Evolutionary conservation across 2,113 vertebrate genomes (phyloP).

Genomic region (Ornithorhynchus anatinus): DNA sequence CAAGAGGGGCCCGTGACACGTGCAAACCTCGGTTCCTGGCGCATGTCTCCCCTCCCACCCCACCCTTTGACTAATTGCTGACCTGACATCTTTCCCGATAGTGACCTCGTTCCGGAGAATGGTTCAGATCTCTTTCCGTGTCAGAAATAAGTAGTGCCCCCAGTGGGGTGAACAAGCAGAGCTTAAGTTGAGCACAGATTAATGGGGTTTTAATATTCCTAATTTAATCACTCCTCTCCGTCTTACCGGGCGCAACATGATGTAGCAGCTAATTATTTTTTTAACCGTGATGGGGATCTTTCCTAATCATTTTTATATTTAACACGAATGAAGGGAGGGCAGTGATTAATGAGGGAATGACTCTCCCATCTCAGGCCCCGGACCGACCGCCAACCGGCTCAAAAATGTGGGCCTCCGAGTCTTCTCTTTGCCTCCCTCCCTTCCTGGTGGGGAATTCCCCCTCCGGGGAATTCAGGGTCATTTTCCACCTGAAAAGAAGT

Average conservation of each 20-base stretch:
- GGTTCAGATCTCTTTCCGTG: slow-evolving; percentile 73
- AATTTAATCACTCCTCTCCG: slow-evolving; percentile 91
- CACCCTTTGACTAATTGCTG: slow-evolving; percentile 74
- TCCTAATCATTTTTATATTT: slow-evolving; percentile 82
- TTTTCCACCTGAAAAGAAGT: not conserved
- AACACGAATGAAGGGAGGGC: slow-evolving; percentile 79
- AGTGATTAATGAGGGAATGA: slow-evolving; percentile 90
- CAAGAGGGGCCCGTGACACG: not conserved
- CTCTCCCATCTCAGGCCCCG: slow-evolving; percentile 71
- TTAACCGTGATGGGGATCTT: slow-evolving; percentile 87
- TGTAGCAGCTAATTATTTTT: slow-evolving; percentile 93
- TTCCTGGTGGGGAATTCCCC: slow-evolving; percentile 22
- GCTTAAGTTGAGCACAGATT: slow-evolving; percentile 84
- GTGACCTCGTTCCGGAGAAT: slow-evolving; percentile 73
- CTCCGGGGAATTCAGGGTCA: not conserved
- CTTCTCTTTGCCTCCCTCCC: not conserved
- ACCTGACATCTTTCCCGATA: slow-evolving; percentile 71
- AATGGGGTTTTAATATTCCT: slow-evolving; percentile 90
- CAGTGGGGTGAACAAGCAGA: slow-evolving; percentile 75
- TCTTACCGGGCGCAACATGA: slow-evolving; percentile 79
- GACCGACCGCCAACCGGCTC: slow-evolving; percentile 64
- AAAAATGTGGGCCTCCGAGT: slow-evolving; percentile 53
- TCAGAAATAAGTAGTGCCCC: slow-evolving; percentile 75
- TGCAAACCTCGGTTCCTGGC: slow-evolving; percentile 43
- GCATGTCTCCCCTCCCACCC: too few species aligned